Evolutionary conservation across 2,113 vertebrate genomes (phyloP).

Genomic region (Sapayoa aenigma): DNA sequence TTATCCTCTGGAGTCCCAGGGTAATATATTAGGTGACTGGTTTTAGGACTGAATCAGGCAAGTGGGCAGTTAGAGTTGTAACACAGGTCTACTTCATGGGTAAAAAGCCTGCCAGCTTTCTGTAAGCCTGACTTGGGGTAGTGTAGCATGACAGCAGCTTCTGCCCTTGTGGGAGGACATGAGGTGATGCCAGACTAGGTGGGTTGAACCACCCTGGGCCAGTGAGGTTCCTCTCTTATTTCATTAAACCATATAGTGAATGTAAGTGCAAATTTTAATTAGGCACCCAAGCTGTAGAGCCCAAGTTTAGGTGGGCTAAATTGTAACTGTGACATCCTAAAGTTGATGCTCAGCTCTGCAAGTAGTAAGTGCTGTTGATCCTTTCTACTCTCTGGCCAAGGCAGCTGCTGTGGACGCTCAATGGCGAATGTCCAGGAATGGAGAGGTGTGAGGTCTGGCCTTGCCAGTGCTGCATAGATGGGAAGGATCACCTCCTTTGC

Average conservation of each 20-base stretch:
- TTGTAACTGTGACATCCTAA: fast-evolving
- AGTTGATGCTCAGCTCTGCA: background rate
- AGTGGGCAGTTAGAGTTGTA: background rate
- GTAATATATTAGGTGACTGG: background rate
- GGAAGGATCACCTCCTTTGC: background rate
- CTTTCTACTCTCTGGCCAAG: background rate
- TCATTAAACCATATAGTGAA: background rate
- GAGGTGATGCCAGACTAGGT: background rate
- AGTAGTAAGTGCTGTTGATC: background rate
- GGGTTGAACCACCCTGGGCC: background rate
- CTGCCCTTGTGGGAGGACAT: background rate
- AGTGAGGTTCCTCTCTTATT: background rate
- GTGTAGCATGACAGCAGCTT: background rate
- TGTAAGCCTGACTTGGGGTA: background rate
- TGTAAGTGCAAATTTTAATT: background rate
- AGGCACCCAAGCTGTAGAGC: background rate
- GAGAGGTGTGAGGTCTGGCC: background rate
- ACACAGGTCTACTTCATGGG: background rate
- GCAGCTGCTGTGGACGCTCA: background rate
- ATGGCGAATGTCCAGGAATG: background rate
- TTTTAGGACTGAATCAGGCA: background rate
- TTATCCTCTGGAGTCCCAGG: background rate
- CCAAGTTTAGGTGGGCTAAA: background rate
- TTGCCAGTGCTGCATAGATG: background rate
- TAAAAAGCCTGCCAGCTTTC: background rate